Evolutionary conservation across 1,140 invertebrate genomes (phyloP), one percentile per base, ranked within the genome.

Genomic region (Macrostomum lignano): DNA sequence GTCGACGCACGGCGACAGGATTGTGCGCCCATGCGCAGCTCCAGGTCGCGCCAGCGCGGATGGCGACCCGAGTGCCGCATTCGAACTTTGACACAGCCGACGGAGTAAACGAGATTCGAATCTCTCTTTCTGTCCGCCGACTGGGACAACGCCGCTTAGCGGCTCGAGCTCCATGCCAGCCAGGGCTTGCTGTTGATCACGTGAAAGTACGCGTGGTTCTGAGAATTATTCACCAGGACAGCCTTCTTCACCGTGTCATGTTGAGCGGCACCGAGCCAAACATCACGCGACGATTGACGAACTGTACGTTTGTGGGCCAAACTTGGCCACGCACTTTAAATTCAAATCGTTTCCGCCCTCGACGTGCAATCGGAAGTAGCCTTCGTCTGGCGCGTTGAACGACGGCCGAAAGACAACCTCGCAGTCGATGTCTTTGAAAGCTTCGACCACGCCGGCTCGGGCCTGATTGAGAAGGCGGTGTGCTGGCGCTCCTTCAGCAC

Each of bases 351-450:
- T 43, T 1, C 51, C 50, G 11, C 48, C 46, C 36, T 44, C 7
- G 17, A 54, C 45, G 35, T 46, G 44, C 2, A 56, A 45, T 1
- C 44, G 43, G 41, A 58, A 58, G 5, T 43, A 42, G 1, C 53
- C 51, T 39, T 52, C 45, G 13, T 52, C 47, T 10, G 55, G 53
- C 4, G 55, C 52, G 21, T 51, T 37, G 39, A 43, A 57, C 1
- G 52, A 53, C 7, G 53, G 51, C 32, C 54, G 50, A 48, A 54
- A 58, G 1, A 57, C 52, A n/a, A 58, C 48, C 35, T 58, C 55
- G 47, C 55, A 58, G 25, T 56, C 52, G 21, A 58, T 39, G 17
- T 52, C 45, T 21, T 42, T 44, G 28, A 43, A 47, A n/a, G 53
- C 38, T 24, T 55, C 50, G 7, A 58, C 49, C 11, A 42, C 36